These are phyloP conservation scores for Leptogaster cylindrica DNA, from an alignment of 2,888 invertebrate genomes.

Conservation along the genomic window DNA sequence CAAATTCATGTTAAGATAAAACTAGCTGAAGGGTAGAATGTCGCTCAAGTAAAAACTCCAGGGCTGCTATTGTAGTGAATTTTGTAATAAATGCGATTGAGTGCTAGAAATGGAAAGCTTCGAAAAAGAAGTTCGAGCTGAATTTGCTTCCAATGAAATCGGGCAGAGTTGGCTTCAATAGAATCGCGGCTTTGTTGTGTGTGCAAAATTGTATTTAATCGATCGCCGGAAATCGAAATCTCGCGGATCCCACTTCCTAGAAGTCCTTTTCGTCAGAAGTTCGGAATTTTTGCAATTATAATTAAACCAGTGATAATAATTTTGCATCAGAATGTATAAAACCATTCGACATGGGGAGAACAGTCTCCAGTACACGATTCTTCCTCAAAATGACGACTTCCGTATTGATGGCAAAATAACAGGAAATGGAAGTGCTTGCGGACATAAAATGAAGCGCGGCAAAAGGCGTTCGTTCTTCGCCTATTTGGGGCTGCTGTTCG, in stretches of 20 bases:
- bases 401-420: constrained; percentile 67
- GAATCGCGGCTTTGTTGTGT: constrained; percentile 19
- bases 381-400: constrained; percentile 74
- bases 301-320: neutral
- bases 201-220: constrained; percentile 31
- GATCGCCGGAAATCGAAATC: constrained; percentile 43
- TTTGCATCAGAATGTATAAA: constrained; percentile 69
- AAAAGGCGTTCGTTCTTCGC: constrained; percentile 59
- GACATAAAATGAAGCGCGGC: constrained; percentile 50
- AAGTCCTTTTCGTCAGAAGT: constrained; percentile 4
- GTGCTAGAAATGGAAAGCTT: constrained; percentile 20
- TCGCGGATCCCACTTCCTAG: neutral
- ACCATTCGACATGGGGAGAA: constrained; percentile 77
- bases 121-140: neutral
- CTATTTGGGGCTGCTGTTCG: constrained; percentile 59
- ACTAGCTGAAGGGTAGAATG: constrained; percentile 3
- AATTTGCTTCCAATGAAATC: neutral
- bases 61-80: neutral
- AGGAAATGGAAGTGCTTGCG: constrained; percentile 64
- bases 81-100: neutral
- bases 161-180: too few species aligned
- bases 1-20: too few species aligned
- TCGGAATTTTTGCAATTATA: constrained; percentile 7
- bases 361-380: constrained; percentile 76
- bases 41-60: neutral